phyloP scores from a whole-genome alignment of 1,140 invertebrate species.

The Lysiphlebus fabarum region DNA sequence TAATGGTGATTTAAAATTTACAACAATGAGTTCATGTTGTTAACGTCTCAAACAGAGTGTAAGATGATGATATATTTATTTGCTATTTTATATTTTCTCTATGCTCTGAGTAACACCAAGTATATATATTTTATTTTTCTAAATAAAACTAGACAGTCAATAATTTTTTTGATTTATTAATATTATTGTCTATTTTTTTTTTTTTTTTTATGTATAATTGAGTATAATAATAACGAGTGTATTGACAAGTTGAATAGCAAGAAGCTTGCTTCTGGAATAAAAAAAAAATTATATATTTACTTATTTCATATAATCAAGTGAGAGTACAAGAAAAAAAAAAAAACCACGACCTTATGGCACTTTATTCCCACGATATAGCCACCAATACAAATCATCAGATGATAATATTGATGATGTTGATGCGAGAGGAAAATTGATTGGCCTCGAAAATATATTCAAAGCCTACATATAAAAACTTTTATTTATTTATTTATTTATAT shows the following conservation, averaged over 20 bases:
- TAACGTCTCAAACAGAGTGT: slow-evolving; percentile 14
- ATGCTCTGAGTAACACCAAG: slow-evolving; percentile 4
- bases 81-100: slow-evolving; percentile 4
- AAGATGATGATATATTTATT: slow-evolving; percentile 15
- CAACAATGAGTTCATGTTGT: slow-evolving; percentile 1
- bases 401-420: background rate
- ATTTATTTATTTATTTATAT: no score
- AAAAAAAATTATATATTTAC: no score
- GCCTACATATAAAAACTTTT: no score
- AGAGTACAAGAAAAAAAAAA: background rate
- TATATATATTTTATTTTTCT: no score
- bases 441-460: no score
- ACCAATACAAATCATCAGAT: background rate
- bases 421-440: background rate
- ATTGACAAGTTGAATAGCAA: no score
- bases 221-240: no score
- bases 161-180: no score
- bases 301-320: background rate
- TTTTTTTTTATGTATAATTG: no score
- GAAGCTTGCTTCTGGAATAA: no score
- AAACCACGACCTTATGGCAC: slow-evolving; percentile 24
- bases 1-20: background rate
- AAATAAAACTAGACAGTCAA: no score
- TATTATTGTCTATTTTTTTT: no score
- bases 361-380: slow-evolving; percentile 32